Base-by-base conservation (phyloP, 2,888 invertebrate genomes). In the Leptinotarsa peninsularis region DNA sequence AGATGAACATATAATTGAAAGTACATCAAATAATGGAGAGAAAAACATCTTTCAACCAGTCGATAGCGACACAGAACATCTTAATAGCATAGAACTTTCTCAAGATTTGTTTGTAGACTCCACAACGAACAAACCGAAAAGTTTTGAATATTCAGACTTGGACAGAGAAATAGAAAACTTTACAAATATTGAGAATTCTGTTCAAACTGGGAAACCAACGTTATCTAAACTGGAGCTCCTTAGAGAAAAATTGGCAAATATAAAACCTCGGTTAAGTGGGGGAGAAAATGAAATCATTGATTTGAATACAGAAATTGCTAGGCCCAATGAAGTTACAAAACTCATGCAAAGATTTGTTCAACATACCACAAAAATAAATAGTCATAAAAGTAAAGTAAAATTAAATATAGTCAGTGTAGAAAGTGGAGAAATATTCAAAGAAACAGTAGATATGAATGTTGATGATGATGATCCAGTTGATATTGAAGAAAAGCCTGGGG, bases 311-410 rank as follows among this genome's bases (percentile, higher is more conserved):
- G 90, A 90, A 2, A 84, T 88, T 43, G 85, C 81, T 15, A 84
- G 85, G 77, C 81, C 91, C 5, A 90, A 90, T 66, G 94, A 93
- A 14, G 89, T 95, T 10, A 91, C 92, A 78, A 89, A 91, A 73
- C 89, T 96, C 50, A 92, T 94, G 86, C 91, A 94, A 81, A 90
- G 95, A 78, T 94, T 95, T 85, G 89, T 92, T 54, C 92, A 92
- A 84, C 95, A 95, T 82, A 89, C 92, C 0, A 89, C 90, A 60
- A 87, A 89, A 1, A 89, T 89, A 72, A 89, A 92, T 78, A 88
- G 91, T 86, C 87, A 91, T 83, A 89, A 91, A 83, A 87, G 91
- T 83, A 89, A 91, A 84, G 88, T 91, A 79, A 89, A 92, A 85
- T 87, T 91, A 82, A 91, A 88, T 78, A 82, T 89, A 67, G 78